Evolutionary conservation across 2,113 vertebrate species (phyloP).

Genomic region (Picathartes gymnocephalus): DNA sequence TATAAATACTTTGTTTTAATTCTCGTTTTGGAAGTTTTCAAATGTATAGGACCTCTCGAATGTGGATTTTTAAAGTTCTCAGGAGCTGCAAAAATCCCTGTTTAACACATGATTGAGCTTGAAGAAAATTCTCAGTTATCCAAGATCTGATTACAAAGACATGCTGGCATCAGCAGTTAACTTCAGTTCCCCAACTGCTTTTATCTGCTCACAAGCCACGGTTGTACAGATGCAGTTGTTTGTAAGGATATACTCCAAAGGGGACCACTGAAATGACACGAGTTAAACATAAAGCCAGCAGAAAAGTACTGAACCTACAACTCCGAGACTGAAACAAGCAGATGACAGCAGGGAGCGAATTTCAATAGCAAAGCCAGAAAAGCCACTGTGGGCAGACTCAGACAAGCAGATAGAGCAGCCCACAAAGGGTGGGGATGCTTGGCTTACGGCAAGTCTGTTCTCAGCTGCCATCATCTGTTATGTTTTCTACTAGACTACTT

Average conservation of each 20-base stretch:
- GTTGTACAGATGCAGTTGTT: background rate
- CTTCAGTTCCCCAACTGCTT: background rate
- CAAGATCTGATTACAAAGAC: background rate
- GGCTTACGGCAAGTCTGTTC: background rate
- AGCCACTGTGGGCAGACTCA: background rate
- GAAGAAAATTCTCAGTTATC: slow-evolving; percentile 8
- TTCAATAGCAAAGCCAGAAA: background rate
- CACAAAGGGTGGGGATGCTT: background rate
- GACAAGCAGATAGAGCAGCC: background rate
- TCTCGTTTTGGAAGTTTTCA: background rate
- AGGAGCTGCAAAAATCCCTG: background rate
- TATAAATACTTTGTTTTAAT: background rate
- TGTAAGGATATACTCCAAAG: background rate
- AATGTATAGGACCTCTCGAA: background rate
- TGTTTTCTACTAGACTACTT: background rate
- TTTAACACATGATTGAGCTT: background rate
- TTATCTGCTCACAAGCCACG: background rate
- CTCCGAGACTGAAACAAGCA: background rate
- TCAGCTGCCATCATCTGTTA: background rate
- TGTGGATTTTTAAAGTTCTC: background rate
- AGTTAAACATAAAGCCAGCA: background rate
- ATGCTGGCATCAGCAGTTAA: background rate
- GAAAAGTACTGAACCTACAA: background rate
- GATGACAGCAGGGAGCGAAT: background rate
- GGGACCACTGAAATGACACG: background rate